A percentile compares a stretch with the other conserved stretches of the same genome.
Evolutionary conservation across 2,113 vertebrate genomes (phyloP).

Genomic region (Hystrix brachyura): DNA sequence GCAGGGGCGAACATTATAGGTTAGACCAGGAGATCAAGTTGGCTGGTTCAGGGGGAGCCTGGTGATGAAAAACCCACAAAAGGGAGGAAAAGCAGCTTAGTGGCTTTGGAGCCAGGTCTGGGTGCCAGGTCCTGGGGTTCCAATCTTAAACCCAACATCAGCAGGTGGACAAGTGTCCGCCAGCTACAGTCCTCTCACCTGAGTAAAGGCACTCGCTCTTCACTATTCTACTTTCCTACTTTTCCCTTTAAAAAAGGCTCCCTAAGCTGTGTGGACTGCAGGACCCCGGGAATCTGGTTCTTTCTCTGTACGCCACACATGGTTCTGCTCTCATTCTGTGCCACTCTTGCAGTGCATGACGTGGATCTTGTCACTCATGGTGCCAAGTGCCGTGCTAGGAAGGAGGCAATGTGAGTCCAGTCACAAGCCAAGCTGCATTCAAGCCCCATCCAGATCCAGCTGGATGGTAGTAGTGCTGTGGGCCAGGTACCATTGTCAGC

Average conservation of each 20-base stretch:
- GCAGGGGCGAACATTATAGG: neutral
- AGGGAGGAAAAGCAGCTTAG: neutral
- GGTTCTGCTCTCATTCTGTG: neutral
- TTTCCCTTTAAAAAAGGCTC: neutral
- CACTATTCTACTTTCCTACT: neutral
- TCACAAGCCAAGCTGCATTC: neutral
- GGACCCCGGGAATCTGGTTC: neutral
- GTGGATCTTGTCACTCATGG: neutral
- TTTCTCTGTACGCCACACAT: neutral
- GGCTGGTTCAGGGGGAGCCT: neutral
- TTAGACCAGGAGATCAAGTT: neutral
- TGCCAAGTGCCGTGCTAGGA: neutral
- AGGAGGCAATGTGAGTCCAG: too few relatives aligned
- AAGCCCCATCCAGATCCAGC: neutral
- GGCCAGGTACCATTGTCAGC: neutral
- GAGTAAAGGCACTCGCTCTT: fast-evolving
- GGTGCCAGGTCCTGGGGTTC: neutral
- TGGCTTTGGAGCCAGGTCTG: neutral
- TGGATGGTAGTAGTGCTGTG: neutral
- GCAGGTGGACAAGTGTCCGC: too few relatives aligned
- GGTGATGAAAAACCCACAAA: neutral
- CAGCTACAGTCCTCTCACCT: neutral
- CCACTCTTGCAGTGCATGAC: neutral
- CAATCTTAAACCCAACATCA: neutral
- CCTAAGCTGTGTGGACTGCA: too few relatives aligned